Base-by-base conservation (phyloP, 1,140 invertebrate genomes). In the Charaxes varanes region DNA sequence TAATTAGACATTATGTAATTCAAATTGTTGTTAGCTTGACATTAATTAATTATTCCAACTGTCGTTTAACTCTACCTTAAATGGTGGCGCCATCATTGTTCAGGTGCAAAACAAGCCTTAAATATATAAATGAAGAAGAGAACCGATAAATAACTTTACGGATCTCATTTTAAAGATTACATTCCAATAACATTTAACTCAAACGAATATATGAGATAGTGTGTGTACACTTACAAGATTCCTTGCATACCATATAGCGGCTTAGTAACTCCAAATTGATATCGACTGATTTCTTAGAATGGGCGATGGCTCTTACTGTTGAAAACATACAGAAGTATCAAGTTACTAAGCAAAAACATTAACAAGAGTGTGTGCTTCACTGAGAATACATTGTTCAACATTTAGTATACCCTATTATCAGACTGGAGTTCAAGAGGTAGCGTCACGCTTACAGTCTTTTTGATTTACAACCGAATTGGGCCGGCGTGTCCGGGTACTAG, bases 31-130 rank as follows among this genome's bases (percentile, higher is more conserved):
- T 51, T 46, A 46, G 34, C 41, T 56, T 52, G 30, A 54, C 38
- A 57, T 54, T 58, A 60, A 71, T 71, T 72, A 76, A 56, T 60
- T 73, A 71, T 73, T 77, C 69, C 40, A 56, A 40, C 30, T 31
- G 62, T 46, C 41, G 48, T 22, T 50, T 31, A 37, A 43, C 30
- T 43, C 37, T 35, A 18, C 60, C 62, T 46, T 69, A 63, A 56
- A 67, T 48, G 61, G 64, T 11, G 22, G 38, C 51, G 45, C 24
- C 27, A 34, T 50, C 55, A 52, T 66, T 67, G 63, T 58, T 35
- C 53, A 53, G 50, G 60, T 52, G 62, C 48, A 52, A n/a, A 26
- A 41, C 18, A 2, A 13, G 30, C 8, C 14, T 24, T 41, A 41
- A n/a, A 8, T 11, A 23, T 22, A 11, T 12, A 21, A 2, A 30